Conservation (phyloP, 2,113 vertebrate genomes). For the Anolis sagrei region DNA sequence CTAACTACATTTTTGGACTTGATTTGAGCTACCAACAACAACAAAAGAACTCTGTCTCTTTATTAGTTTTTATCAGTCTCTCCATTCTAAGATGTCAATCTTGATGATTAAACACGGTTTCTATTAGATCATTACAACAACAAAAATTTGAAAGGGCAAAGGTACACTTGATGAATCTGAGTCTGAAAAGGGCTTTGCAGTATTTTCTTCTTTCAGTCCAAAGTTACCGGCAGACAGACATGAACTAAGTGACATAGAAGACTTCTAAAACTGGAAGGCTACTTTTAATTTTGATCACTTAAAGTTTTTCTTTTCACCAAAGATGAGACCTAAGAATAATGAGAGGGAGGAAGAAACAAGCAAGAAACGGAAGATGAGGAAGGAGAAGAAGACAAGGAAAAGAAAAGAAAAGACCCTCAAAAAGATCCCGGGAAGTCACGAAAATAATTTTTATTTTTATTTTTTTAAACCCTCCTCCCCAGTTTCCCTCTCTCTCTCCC, state of each 20-base stretch:
- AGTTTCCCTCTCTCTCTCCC: too few relatives aligned
- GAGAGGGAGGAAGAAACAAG: too few relatives aligned
- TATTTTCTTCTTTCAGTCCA: conserved; percentile 17
- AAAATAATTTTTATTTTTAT: too few relatives aligned
- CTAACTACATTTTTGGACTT: conserved; percentile 46
- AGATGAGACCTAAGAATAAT: too few relatives aligned
- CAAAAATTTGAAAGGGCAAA: neutral
- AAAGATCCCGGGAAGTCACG: too few relatives aligned
- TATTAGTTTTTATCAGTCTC: conserved; percentile 41
- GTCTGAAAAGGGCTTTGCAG: conserved; percentile 19
- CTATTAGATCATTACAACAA: neutral
- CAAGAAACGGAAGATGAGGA: too few relatives aligned
- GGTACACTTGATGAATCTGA: neutral
- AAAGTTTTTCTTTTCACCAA: neutral
- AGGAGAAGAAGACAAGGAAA: too few relatives aligned
- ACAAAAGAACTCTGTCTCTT: conserved; percentile 36
- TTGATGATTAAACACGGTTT: conserved; percentile 17
- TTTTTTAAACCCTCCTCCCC: too few relatives aligned
- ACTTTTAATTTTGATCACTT: neutral
- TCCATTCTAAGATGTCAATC: conserved; percentile 43
- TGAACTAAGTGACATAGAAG: conserved; percentile 1
- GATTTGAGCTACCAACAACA: conserved; percentile 45
- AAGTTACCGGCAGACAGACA: conserved; percentile 29
- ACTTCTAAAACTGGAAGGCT: neutral
- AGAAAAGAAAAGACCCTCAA: too few relatives aligned